Conservation (phyloP, 2,888 invertebrate species). For the Drosophila antonietae region DNA sequence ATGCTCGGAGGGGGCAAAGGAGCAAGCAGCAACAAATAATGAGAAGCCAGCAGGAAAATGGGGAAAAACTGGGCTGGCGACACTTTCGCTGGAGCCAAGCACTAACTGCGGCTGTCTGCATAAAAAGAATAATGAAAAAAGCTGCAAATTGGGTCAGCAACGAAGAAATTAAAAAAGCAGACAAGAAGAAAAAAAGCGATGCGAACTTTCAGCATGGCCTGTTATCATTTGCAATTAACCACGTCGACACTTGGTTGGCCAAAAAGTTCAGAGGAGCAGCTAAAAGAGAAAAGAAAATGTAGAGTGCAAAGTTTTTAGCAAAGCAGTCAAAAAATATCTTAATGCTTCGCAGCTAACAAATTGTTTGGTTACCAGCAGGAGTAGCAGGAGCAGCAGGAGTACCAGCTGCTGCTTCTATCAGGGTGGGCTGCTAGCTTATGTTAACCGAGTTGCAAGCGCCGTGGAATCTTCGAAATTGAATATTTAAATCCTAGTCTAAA, state of each 20-base stretch:
- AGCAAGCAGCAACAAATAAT: constrained; percentile 22
- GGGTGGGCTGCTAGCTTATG: constrained; percentile 35
- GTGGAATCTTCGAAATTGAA: constrained; percentile 65
- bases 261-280: constrained; percentile 30
- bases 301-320: constrained; percentile 50
- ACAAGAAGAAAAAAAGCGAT: constrained; percentile 5
- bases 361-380: constrained; percentile 39
- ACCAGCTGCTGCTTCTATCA: background rate
- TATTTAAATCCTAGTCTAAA: constrained; percentile 68
- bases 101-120: constrained; percentile 38
- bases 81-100: constrained; percentile 64
- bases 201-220: constrained; percentile 53
- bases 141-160: constrained; percentile 65
- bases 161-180: constrained; percentile 51
- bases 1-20: constrained; percentile 7
- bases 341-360: constrained; percentile 48
- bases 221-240: constrained; percentile 74
- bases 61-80: constrained; percentile 32
- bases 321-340: constrained; percentile 22
- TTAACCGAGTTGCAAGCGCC: constrained; percentile 44
- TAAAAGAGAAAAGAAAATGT: constrained; percentile 20
- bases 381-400: constrained; percentile 22
- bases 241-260: constrained; percentile 66
- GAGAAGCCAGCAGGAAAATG: constrained; percentile 31
- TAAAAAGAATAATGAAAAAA: constrained; percentile 62